These are phyloP conservation scores for Ictalurus furcatus DNA, from an alignment of 2,113 vertebrate species.

Conservation along the genomic window DNA sequence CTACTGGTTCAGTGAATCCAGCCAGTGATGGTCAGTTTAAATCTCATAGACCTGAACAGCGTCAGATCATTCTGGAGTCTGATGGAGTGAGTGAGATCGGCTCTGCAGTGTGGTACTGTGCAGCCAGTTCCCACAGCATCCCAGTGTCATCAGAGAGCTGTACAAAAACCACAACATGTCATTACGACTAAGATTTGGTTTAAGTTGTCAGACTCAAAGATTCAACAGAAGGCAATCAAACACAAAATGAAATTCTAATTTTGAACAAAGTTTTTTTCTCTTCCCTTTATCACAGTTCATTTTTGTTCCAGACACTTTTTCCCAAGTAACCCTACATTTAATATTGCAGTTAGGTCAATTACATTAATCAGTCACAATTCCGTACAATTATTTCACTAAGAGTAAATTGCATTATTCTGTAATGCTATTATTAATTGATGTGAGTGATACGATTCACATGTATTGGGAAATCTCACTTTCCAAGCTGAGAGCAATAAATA, in stretches of 20 bases:
- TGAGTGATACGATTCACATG: not conserved
- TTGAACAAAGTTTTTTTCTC: too few relatives aligned
- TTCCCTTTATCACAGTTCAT: too few relatives aligned
- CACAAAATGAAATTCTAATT: too few relatives aligned
- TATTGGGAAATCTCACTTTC: not conserved
- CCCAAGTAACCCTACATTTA: too few relatives aligned
- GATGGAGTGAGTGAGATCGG: too few relatives aligned
- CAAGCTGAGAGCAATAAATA: not conserved
- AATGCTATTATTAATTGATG: not conserved
- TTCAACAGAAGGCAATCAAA: too few relatives aligned
- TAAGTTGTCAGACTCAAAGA: not conserved
- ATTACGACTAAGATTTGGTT: not conserved
- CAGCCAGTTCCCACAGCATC: too few relatives aligned
- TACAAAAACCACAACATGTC: conserved; percentile 37
- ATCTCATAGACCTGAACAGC: conserved; percentile 15
- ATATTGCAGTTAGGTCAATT: too few relatives aligned
- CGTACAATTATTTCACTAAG: too few relatives aligned
- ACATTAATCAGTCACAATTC: too few relatives aligned
- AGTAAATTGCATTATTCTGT: not conserved
- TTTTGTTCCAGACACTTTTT: too few relatives aligned
- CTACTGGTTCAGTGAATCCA: conserved; percentile 4
- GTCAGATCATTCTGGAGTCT: not conserved
- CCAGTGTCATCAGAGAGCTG: not conserved
- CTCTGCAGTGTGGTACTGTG: too few relatives aligned
- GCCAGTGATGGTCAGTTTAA: conserved; percentile 22